A percentile compares a stretch with the other conserved stretches of the same genome.
These are phyloP conservation scores for Oncorhynchus masou DNA, from an alignment of 2,113 vertebrate genomes.

Conservation along the genomic window DNA sequence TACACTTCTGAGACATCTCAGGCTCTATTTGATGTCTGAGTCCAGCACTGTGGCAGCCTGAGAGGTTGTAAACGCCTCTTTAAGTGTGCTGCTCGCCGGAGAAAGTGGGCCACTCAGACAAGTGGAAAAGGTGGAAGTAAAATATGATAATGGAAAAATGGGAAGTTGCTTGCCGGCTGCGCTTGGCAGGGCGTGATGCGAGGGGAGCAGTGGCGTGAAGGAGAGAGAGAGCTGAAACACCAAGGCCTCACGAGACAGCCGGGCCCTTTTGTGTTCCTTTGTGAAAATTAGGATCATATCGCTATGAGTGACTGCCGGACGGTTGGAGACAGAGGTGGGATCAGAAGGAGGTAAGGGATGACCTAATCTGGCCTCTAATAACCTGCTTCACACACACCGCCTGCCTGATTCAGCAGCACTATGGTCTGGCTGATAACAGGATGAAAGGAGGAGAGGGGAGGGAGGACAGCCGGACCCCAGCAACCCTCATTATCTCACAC, in stretches of 20 bases:
- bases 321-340: slow-evolving; percentile 79
- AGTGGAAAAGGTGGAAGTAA: slow-evolving; percentile 10
- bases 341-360: slow-evolving; percentile 83
- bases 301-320: slow-evolving; percentile 61
- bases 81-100: background rate
- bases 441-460: slow-evolving; percentile 58
- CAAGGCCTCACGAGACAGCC: background rate
- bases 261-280: slow-evolving; percentile 77
- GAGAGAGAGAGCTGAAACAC: slow-evolving; percentile 61
- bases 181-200: slow-evolving; percentile 6
- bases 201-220: slow-evolving; percentile 19
- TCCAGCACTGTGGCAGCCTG: slow-evolving; percentile 1
- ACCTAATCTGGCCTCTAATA: slow-evolving; percentile 86
- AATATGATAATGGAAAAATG: slow-evolving; percentile 33
- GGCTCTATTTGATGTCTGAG: slow-evolving; percentile 19
- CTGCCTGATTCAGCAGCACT: slow-evolving; percentile 71
- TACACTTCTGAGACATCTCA: slow-evolving; percentile 7
- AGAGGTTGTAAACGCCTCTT: slow-evolving; percentile 1
- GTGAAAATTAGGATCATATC: slow-evolving; percentile 86
- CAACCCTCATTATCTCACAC: slow-evolving; percentile 32
- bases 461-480: slow-evolving; percentile 10
- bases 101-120: slow-evolving; percentile 5
- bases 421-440: slow-evolving; percentile 78
- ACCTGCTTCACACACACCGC: slow-evolving; percentile 71
- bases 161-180: slow-evolving; percentile 13